These are phyloP conservation scores for Fragum fragum DNA, from an alignment of 2,888 invertebrate species.

Conservation along the genomic window DNA sequence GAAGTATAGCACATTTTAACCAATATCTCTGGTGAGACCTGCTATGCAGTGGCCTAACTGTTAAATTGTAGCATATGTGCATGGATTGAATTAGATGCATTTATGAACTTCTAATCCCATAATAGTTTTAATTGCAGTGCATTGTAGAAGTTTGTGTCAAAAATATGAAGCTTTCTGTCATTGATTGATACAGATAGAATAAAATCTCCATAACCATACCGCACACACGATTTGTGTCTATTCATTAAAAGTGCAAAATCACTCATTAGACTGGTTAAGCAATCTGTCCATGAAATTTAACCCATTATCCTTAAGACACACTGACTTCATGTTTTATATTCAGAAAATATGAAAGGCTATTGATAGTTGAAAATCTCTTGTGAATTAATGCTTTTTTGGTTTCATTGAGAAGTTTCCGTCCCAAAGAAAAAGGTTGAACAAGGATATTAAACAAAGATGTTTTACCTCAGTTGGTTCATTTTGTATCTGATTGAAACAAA, in stretches of 20 bases:
- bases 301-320: slow-evolving; percentile 17
- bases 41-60: slow-evolving; percentile 37
- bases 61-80: slow-evolving; percentile 64
- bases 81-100: slow-evolving; percentile 44
- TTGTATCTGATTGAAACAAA: not conserved
- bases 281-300: slow-evolving; percentile 44
- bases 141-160: slow-evolving; percentile 48
- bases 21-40: slow-evolving; percentile 41
- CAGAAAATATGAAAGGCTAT: not conserved
- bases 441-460: not conserved
- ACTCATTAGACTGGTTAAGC: slow-evolving; percentile 42
- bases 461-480: not conserved
- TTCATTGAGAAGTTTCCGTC: not conserved
- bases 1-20: slow-evolving; percentile 51
- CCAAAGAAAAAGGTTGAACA: not conserved
- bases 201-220: slow-evolving; percentile 34
- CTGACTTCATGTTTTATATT: slow-evolving; percentile 10
- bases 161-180: slow-evolving; percentile 38
- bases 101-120: slow-evolving; percentile 45
- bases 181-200: slow-evolving; percentile 47
- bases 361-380: not conserved
- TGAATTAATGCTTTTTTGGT: not conserved
- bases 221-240: slow-evolving; percentile 36
- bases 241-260: slow-evolving; percentile 48
- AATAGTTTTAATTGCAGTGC: slow-evolving; percentile 54